These are phyloP conservation scores for Amblyopsis hoosieri DNA, from an alignment of 2,797 vertebrate species.

Conservation along the genomic window DNA sequence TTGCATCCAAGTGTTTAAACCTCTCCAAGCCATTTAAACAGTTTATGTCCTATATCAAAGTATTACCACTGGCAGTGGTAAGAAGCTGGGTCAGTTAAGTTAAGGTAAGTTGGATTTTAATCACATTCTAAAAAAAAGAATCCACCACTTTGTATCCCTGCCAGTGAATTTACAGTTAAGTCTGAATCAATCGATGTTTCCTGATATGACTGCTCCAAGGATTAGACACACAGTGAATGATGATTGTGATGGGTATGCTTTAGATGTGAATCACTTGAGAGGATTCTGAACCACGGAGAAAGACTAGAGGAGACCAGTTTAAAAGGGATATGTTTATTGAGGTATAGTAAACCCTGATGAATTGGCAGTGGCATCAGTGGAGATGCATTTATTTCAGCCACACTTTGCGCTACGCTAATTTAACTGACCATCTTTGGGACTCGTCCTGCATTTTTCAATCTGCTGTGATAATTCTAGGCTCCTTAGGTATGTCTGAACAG, in stretches of 20 bases:
- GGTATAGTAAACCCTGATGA: too few species aligned
- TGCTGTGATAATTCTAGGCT: too few species aligned
- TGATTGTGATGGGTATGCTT: conserved; percentile 21
- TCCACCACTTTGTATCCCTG: conserved; percentile 7
- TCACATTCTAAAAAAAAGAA: not conserved
- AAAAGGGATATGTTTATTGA: not conserved
- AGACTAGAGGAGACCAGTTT: not conserved
- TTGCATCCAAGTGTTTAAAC: conserved; percentile 47
- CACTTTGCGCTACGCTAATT: too few species aligned
- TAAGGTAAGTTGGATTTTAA: not conserved
- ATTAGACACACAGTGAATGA: conserved; percentile 10
- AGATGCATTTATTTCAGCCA: too few species aligned
- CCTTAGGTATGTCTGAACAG: too few species aligned
- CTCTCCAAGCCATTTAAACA: conserved; percentile 24
- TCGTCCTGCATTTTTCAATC: too few species aligned
- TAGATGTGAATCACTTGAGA: conserved; percentile 28
- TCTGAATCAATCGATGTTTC: conserved; percentile 16
- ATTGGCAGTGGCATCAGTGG: too few species aligned
- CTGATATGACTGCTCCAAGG: conserved; percentile 1
- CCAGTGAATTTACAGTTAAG: conserved; percentile 35
- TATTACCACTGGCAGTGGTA: conserved; percentile 20
- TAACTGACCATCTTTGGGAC: too few species aligned
- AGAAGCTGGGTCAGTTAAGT: conserved; percentile 6
- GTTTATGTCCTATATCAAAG: conserved; percentile 21
- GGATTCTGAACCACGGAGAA: not conserved